These are phyloP conservation scores for Solenopsis invicta DNA, from an alignment of 1,140 invertebrate species.

Conservation along the genomic window DNA sequence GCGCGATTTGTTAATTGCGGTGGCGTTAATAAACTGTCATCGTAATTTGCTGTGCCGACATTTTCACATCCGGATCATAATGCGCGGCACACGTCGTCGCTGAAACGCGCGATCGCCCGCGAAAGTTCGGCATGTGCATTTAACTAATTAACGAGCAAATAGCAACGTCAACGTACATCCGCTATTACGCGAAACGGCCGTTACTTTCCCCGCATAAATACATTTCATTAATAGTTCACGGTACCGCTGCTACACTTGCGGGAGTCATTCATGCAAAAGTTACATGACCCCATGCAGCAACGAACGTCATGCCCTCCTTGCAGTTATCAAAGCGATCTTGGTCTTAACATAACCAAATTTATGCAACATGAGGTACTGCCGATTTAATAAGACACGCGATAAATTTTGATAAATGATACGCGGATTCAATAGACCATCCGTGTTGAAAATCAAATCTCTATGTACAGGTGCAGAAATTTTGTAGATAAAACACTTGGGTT, in stretches of 20 bases:
- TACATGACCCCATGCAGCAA: background rate
- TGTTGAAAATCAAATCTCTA: background rate
- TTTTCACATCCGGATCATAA: constrained; percentile 21
- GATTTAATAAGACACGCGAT: constrained; percentile 27
- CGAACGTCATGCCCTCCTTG: background rate
- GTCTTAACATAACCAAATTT: constrained; percentile 34
- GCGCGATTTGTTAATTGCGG: constrained; percentile 38
- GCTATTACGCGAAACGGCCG: background rate
- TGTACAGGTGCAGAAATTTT: background rate
- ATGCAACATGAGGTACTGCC: background rate
- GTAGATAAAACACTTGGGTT: background rate
- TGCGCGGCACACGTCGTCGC: background rate
- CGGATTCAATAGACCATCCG: background rate
- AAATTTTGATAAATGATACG: background rate
- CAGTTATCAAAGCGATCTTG: constrained; percentile 18
- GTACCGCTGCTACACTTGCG: background rate
- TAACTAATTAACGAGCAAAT: constrained; percentile 53
- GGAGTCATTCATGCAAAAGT: constrained; percentile 34
- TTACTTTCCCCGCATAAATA: constrained; percentile 33
- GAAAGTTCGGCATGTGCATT: constrained; percentile 40
- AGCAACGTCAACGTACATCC: constrained; percentile 42
- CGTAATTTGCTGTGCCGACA: constrained; percentile 25
- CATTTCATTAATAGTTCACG: constrained; percentile 43
- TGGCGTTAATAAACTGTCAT: constrained; percentile 35
- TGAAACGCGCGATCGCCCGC: constrained; percentile 12